Conservation (phyloP, 2,113 vertebrate species). For the Amia ocellicauda region DNA sequence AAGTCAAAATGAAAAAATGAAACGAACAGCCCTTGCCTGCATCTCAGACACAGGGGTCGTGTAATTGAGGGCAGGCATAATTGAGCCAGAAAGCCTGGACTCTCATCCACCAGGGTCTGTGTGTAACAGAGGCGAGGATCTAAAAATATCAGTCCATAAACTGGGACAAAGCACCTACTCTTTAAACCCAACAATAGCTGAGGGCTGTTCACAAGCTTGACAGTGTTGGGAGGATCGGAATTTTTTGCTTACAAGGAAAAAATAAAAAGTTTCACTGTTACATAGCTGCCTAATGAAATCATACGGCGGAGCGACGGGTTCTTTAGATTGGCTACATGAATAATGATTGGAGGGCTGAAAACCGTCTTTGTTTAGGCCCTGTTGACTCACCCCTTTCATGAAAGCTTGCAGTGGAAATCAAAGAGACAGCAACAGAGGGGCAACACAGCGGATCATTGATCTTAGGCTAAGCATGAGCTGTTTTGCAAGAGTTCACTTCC, state of each 20-base stretch:
- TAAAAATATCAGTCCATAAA: constrained; percentile 31
- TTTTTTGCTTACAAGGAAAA: constrained; percentile 21
- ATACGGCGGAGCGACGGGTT: constrained; percentile 13
- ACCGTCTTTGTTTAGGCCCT: constrained; percentile 31
- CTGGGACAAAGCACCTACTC: constrained; percentile 52
- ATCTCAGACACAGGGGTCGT: neutral
- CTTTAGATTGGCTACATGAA: constrained; percentile 32
- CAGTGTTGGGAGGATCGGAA: constrained; percentile 28
- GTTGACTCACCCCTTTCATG: constrained; percentile 25
- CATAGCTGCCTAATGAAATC: constrained; percentile 43
- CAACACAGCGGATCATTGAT: constrained; percentile 7
- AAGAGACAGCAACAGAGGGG: constrained; percentile 19
- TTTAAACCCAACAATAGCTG: constrained; percentile 27
- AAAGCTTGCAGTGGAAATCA: constrained; percentile 32
- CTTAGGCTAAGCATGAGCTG: constrained; percentile 4
- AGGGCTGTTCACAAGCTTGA: constrained; percentile 28
- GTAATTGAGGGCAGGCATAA: neutral
- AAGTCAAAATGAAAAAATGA: neutral
- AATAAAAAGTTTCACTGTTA: constrained; percentile 15
- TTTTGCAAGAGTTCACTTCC: neutral
- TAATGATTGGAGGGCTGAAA: constrained; percentile 27
- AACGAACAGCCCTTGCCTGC: neutral
- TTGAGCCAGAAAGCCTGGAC: constrained; percentile 28
- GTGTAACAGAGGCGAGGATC: constrained; percentile 19
- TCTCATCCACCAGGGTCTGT: constrained; percentile 17